Conservation (phyloP, 1,140 invertebrate species). For the Antheraea pernyi region DNA sequence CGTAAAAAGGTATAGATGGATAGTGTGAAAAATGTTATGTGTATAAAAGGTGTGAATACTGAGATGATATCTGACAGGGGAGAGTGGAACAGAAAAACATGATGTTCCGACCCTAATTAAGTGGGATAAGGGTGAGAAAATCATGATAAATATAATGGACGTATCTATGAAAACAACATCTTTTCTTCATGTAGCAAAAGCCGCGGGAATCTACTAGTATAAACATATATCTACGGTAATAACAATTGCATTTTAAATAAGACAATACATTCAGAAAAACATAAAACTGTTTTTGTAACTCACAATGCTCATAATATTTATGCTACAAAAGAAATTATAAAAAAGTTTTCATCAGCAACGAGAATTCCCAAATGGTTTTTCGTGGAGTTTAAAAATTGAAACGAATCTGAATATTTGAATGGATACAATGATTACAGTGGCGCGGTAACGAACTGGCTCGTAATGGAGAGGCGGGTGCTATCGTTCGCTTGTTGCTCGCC, state of each 20-base stretch:
- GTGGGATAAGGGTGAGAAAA: no score
- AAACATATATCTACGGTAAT: not conserved
- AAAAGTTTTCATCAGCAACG: not conserved
- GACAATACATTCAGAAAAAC: not conserved
- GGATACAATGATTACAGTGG: not conserved
- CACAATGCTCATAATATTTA: not conserved
- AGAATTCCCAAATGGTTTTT: not conserved
- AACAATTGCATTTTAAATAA: not conserved
- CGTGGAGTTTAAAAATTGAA: not conserved
- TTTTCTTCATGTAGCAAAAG: not conserved
- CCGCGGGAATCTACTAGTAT: no score
- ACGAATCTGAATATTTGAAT: constrained; percentile 2
- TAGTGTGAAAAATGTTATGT: no score
- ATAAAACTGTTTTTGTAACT: not conserved
- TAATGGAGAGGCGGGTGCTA: not conserved
- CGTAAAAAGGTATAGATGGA: no score
- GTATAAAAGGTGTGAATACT: no score
- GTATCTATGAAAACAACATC: no score
- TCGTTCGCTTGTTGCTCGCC: no score
- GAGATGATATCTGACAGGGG: no score
- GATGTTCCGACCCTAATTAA: no score
- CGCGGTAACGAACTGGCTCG: not conserved
- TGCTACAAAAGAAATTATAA: not conserved
- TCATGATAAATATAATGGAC: no score
- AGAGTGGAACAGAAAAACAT: no score